Conservation (phyloP, 2,888 invertebrate species). For the Cantharis lateralis region DNA sequence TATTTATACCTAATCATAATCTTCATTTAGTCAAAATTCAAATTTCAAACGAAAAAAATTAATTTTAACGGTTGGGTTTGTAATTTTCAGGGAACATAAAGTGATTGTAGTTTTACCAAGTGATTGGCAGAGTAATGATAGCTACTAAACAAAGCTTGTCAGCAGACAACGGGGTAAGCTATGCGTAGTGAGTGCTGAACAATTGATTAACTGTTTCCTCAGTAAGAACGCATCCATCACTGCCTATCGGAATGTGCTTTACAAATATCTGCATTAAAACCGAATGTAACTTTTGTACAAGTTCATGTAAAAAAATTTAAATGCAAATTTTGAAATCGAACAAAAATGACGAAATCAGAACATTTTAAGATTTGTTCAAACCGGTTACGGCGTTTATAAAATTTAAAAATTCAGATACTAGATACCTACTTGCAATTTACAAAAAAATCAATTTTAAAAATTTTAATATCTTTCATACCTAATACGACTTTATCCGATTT, state of each 20-base stretch:
- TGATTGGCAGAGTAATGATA: slow-evolving; percentile 57
- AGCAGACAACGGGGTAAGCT: slow-evolving; percentile 50
- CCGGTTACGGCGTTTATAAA: no score
- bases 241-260: slow-evolving; percentile 39
- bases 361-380: no score
- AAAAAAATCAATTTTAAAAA: neutral
- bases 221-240: slow-evolving; percentile 54
- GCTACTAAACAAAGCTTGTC: slow-evolving; percentile 54
- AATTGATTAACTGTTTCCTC: slow-evolving; percentile 57
- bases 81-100: slow-evolving; percentile 21
- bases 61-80: neutral
- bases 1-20: neutral
- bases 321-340: neutral
- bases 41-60: neutral
- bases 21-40: neutral
- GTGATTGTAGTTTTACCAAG: slow-evolving; percentile 36
- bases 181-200: slow-evolving; percentile 48
- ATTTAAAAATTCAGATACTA: no score
- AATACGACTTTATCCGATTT: neutral
- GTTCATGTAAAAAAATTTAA: neutral
- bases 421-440: no score
- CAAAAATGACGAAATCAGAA: neutral
- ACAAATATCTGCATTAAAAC: neutral
- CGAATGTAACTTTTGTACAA: neutral
- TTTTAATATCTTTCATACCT: neutral